A percentile compares a stretch with the other conserved stretches of the same genome.
These are phyloP conservation scores for Mimas tiliae DNA, from an alignment of 2,888 invertebrate genomes.

Conservation along the genomic window DNA sequence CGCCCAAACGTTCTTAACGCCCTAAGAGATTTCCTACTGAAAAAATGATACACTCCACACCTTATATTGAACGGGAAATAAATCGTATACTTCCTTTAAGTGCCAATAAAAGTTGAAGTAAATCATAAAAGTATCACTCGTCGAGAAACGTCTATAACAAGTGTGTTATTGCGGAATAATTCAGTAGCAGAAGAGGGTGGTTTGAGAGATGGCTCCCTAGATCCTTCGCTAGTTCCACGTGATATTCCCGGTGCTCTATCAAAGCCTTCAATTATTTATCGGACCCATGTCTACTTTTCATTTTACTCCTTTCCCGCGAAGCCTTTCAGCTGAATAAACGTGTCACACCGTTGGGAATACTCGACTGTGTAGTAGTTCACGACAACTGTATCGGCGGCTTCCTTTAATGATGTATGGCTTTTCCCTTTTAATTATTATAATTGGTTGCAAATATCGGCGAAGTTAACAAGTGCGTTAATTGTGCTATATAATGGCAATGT, in stretches of 20 bases:
- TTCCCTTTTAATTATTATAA: conserved; percentile 52
- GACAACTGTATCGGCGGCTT: conserved; percentile 62
- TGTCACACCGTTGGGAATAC: conserved; percentile 73
- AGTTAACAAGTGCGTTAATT: background rate
- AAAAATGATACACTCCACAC: conserved; percentile 81
- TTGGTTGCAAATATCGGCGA: conserved; percentile 2
- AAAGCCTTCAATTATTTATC: conserved; percentile 84
- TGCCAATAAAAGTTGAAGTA: conserved; percentile 85
- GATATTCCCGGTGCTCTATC: conserved; percentile 80
- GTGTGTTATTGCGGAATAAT: conserved; percentile 85
- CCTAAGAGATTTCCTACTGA: conserved; percentile 65
- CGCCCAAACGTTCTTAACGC: conserved; percentile 64
- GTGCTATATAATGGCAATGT: too few species aligned
- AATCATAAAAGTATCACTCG: conserved; percentile 85
- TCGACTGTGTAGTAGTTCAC: conserved; percentile 56
- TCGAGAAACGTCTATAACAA: conserved; percentile 83
- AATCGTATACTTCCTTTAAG: conserved; percentile 84
- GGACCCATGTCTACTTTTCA: conserved; percentile 84
- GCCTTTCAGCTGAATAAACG: conserved; percentile 76
- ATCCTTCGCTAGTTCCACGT: conserved; percentile 64
- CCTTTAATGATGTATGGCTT: conserved; percentile 62
- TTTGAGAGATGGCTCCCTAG: conserved; percentile 81
- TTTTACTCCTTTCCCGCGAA: conserved; percentile 78
- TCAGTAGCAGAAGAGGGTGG: conserved; percentile 78
- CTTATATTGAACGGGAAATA: conserved; percentile 83